A percentile compares a stretch with the other conserved stretches of the same genome.
These are phyloP conservation scores for Clarias magur DNA, from an alignment of 2,113 vertebrate species.

Conservation along the genomic window DNA sequence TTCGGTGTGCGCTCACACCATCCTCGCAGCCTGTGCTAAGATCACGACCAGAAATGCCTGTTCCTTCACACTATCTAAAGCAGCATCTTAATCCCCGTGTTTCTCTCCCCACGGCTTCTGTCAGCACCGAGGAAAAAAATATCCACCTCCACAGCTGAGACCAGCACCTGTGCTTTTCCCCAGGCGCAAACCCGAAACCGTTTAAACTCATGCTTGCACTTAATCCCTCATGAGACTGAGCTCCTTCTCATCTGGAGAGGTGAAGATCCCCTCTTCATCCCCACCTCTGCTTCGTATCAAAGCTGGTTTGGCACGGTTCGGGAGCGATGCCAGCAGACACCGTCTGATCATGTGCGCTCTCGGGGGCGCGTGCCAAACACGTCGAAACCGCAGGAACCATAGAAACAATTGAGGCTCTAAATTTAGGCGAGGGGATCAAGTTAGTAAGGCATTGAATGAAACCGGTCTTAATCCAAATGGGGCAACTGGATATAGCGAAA, in stretches of 20 bases:
- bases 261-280: constrained; percentile 36
- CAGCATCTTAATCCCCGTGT: background rate
- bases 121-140: constrained; percentile 10
- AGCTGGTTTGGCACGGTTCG: background rate
- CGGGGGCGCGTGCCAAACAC: background rate
- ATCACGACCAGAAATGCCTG: constrained; percentile 7
- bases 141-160: constrained; percentile 34
- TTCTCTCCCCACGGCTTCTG: background rate
- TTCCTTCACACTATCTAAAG: constrained; percentile 26
- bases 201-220: constrained; percentile 37
- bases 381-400: background rate
- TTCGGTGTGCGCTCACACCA: background rate
- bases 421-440: constrained; percentile 29
- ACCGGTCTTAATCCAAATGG: constrained; percentile 28
- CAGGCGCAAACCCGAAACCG: constrained; percentile 18
- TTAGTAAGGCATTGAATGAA: constrained; percentile 23
- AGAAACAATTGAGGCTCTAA: constrained; percentile 42
- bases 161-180: constrained; percentile 35
- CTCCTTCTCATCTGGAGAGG: constrained; percentile 31
- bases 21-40: background rate
- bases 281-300: background rate
- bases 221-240: constrained; percentile 38
- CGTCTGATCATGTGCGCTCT: constrained; percentile 9
- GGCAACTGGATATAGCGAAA: constrained; percentile 35
- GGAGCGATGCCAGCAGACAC: background rate